Evolutionary conservation across 2,888 invertebrate genomes (phyloP).

Genomic region (Acheta domesticus): DNA sequence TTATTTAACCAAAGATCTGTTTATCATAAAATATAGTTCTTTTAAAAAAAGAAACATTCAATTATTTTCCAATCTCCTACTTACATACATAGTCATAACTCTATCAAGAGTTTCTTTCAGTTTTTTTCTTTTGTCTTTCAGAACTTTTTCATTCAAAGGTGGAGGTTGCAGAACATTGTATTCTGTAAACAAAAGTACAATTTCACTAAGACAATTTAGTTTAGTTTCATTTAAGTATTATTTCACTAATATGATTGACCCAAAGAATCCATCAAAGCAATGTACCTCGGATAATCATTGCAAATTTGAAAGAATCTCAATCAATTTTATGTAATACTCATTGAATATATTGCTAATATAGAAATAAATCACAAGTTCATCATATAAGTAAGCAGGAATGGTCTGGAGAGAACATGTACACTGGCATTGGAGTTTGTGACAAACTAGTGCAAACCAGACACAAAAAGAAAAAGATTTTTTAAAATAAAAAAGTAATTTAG

Average conservation of each 20-base stretch:
- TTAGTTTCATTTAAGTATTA: too few relatives aligned
- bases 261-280: neutral
- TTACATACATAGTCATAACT: conserved; percentile 92
- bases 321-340: neutral
- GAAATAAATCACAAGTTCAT: too few relatives aligned
- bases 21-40: too few relatives aligned
- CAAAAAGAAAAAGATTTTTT: too few relatives aligned
- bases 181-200: conserved; percentile 57
- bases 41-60: neutral
- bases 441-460: too few relatives aligned
- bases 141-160: conserved; percentile 91
- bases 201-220: neutral
- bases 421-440: too few relatives aligned
- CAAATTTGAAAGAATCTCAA: neutral
- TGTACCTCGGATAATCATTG: neutral
- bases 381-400: too few relatives aligned
- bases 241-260: neutral
- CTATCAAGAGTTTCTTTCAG: conserved; percentile 91
- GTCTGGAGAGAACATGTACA: too few relatives aligned
- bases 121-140: conserved; percentile 94
- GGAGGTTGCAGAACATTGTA: conserved; percentile 93
- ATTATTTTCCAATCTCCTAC: conserved; percentile 48
- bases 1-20: conserved; percentile 23
- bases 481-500: too few relatives aligned
- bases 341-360: too few relatives aligned